Conservation (phyloP, 2,797 vertebrate genomes). For the Xenops minutus region DNA sequence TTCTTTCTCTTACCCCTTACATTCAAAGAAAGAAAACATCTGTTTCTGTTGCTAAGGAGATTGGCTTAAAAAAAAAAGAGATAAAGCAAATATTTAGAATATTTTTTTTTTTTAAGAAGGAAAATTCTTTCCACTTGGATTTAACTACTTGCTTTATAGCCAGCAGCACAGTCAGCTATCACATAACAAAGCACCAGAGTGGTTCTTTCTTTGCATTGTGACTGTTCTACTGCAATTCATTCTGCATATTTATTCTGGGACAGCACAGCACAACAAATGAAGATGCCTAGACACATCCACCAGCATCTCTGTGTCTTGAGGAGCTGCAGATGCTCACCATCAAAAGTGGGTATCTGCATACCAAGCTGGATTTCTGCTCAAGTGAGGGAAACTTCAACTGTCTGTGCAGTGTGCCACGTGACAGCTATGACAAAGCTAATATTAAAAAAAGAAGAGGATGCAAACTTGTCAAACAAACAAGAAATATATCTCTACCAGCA, state of each 20-base stretch:
- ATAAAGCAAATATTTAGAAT: conserved; percentile 73
- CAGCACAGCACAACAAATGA: background rate
- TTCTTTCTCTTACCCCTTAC: conserved; percentile 43
- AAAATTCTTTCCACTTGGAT: conserved; percentile 64
- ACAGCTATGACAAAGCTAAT: background rate
- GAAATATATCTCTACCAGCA: background rate
- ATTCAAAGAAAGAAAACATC: conserved; percentile 73
- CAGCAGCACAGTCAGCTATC: conserved; percentile 35
- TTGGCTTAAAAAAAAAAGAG: conserved; percentile 36
- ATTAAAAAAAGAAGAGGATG: background rate
- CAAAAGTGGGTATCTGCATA: background rate
- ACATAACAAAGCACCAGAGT: conserved; percentile 4
- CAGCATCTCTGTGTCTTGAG: background rate
- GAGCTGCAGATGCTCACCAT: conserved; percentile 40
- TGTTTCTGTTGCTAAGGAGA: conserved; percentile 79
- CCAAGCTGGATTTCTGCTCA: background rate
- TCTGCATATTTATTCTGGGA: background rate
- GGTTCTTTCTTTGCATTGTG: background rate
- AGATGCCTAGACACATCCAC: background rate
- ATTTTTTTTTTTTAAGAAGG: conserved; percentile 21
- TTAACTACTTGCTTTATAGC: conserved; percentile 65
- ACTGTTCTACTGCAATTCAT: background rate
- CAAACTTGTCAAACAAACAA: background rate
- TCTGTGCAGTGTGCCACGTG: background rate
- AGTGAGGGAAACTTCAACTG: background rate